Conservation (phyloP, 2,113 vertebrate species). For the Planiliza haematocheilus region DNA sequence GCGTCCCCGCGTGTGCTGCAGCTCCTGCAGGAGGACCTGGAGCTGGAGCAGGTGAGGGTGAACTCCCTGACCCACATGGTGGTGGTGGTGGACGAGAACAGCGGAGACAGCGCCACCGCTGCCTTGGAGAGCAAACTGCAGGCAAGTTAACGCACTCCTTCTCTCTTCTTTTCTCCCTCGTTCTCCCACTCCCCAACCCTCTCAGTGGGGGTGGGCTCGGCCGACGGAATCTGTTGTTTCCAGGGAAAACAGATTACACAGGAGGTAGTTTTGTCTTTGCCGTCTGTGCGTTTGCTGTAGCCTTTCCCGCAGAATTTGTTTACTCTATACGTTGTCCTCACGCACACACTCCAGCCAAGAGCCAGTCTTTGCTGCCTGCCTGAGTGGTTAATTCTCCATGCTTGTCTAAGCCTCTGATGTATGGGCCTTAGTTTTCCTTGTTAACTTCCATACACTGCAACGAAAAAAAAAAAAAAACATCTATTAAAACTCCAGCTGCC, state of each 20-base stretch:
- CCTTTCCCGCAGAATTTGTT: conserved; percentile 42
- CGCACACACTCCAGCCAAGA: conserved; percentile 33
- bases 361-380: conserved; percentile 32
- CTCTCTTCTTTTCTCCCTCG: neutral
- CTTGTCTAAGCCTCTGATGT: conserved; percentile 44
- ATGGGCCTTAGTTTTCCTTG: conserved; percentile 19
- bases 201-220: conserved; percentile 3
- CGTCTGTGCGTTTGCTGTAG: conserved; percentile 17
- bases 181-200: neutral
- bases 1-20: too few relatives aligned
- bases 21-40: conserved; percentile 96
- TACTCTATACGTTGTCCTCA: conserved; percentile 43
- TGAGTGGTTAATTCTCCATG: conserved; percentile 46
- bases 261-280: conserved; percentile 46
- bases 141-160: conserved; percentile 76
- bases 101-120: conserved; percentile 91
- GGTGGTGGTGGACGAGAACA: conserved; percentile 95
- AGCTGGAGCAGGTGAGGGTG: conserved; percentile 95
- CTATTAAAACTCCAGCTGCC: conserved; percentile 9
- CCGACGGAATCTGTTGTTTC: conserved; percentile 8
- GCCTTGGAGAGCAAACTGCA: conserved; percentile 94
- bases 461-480: conserved; percentile 11
- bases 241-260: conserved; percentile 30
- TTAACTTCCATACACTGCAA: conserved; percentile 26
- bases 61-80: conserved; percentile 99